Percentiles rank a stretch among this genome's conserved stretches.
phyloP scores from a whole-genome alignment of 2,113 vertebrate genomes.

The Lutjanus erythropterus region DNA sequence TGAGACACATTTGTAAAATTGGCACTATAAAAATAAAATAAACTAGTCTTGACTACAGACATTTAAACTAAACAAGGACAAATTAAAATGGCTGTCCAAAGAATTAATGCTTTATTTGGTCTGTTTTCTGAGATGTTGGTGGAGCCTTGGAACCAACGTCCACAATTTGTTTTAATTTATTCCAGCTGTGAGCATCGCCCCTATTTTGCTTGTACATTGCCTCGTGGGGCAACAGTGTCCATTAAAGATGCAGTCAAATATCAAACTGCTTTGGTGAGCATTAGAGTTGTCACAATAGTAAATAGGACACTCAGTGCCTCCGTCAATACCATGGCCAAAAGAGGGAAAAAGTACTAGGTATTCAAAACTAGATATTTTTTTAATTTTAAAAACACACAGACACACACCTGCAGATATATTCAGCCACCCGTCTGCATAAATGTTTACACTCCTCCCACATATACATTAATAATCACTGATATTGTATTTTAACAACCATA shows the following conservation, averaged over 20 bases:
- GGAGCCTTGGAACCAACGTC: background rate
- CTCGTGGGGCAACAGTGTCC: background rate
- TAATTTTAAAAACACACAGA: background rate
- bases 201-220: background rate
- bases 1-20: background rate
- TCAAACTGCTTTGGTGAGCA: background rate
- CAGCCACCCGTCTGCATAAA: constrained; percentile 7
- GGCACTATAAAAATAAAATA: background rate
- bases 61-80: background rate
- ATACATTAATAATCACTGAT: constrained; percentile 18
- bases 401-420: constrained; percentile 13
- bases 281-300: no score
- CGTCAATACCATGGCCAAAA: no score
- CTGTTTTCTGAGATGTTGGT: background rate
- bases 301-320: no score
- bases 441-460: background rate
- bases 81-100: background rate
- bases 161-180: background rate
- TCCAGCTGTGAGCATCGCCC: background rate
- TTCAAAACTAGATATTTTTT: no score
- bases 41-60: background rate
- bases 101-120: constrained; percentile 1
- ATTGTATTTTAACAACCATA: background rate
- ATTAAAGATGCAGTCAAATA: background rate
- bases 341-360: no score